Evolutionary conservation across 2,113 vertebrate species (phyloP).

Genomic region (Alectura lathami): DNA sequence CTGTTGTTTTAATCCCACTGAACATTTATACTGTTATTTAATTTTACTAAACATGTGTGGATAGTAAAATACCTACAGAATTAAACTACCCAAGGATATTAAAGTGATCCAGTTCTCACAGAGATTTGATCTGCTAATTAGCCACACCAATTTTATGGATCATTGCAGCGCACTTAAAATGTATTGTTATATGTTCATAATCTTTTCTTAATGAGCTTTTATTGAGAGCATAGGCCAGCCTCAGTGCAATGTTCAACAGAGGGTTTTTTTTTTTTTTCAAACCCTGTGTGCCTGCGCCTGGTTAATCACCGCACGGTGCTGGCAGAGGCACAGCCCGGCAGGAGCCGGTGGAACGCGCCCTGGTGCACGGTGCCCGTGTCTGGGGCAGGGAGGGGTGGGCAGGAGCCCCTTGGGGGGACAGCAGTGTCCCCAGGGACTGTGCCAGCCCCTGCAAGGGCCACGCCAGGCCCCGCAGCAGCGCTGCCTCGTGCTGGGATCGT

Average conservation of each 20-base stretch:
- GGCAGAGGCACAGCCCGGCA: neutral
- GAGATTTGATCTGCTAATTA: slow-evolving; percentile 87
- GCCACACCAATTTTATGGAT: slow-evolving; percentile 84
- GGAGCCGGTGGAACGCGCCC: neutral
- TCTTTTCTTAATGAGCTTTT: slow-evolving; percentile 84
- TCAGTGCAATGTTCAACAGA: neutral
- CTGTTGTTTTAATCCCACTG: slow-evolving; percentile 81
- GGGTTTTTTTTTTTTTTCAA: neutral
- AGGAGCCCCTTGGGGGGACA: neutral
- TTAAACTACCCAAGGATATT: slow-evolving; percentile 79
- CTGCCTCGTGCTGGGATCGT: neutral
- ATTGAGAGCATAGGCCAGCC: slow-evolving; percentile 76
- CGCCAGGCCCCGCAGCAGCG: neutral
- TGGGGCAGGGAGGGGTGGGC: neutral
- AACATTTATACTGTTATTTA: slow-evolving; percentile 83
- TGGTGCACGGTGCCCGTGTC: rapidly evolving
- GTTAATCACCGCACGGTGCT: neutral
- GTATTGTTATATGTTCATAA: slow-evolving; percentile 83
- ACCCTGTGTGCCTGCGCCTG: neutral
- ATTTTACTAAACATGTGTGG: slow-evolving; percentile 81
- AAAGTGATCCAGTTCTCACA: slow-evolving; percentile 78
- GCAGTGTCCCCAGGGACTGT: neutral
- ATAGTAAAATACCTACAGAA: slow-evolving; percentile 81
- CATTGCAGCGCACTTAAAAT: slow-evolving; percentile 82
- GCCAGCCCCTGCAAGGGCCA: no score